Percentiles rank a stretch among this genome's conserved stretches.
These are phyloP conservation scores for Ruditapes philippinarum DNA, from an alignment of 1,140 invertebrate species.

Conservation along the genomic window DNA sequence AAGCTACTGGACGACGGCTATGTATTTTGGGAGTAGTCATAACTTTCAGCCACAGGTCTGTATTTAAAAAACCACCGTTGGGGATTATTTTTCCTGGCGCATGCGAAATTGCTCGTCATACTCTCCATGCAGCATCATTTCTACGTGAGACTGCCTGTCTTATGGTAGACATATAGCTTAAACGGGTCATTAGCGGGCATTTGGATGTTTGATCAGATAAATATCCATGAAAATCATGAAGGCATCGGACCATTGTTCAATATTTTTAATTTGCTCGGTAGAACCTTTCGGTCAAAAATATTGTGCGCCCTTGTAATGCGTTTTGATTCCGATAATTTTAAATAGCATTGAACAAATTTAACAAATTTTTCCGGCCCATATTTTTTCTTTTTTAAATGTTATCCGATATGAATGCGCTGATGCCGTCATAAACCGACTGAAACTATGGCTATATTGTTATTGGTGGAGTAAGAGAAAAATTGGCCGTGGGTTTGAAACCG, in stretches of 20 bases:
- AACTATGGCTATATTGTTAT: not conserved
- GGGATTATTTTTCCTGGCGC: not conserved
- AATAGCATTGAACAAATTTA: not conserved
- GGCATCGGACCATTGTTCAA: not conserved
- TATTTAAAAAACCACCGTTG: not conserved
- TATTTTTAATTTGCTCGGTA: not conserved
- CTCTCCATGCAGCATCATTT: constrained; percentile 24
- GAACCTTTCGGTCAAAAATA: not conserved
- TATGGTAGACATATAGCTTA: not conserved
- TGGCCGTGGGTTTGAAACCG: not conserved
- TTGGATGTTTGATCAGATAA: not conserved
- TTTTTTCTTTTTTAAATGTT: not conserved
- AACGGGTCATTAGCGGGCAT: not conserved
- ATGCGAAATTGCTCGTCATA: constrained; percentile 28
- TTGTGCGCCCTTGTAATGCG: not conserved
- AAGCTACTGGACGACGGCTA: no score
- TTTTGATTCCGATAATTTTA: not conserved
- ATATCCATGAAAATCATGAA: not conserved
- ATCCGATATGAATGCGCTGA: not conserved
- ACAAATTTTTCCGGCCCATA: not conserved
- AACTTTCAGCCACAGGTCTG: not conserved
- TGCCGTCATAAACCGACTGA: not conserved
- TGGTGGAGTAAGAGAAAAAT: not conserved
- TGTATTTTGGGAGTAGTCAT: not conserved
- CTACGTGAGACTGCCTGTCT: not conserved